phyloP scores from a whole-genome alignment of 2,113 vertebrate species.

The Dissostichus mawsoni region DNA sequence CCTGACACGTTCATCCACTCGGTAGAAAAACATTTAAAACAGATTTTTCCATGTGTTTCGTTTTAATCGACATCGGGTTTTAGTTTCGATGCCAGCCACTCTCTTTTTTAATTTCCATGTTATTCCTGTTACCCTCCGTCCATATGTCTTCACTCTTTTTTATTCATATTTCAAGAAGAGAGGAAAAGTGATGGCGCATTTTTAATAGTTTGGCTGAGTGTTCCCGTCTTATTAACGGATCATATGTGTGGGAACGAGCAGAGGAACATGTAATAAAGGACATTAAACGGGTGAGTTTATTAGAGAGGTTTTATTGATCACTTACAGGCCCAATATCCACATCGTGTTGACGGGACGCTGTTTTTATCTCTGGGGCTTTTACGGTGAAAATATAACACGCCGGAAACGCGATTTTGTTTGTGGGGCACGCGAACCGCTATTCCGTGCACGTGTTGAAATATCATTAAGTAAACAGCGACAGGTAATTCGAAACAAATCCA shows the following conservation, averaged over 20 bases:
- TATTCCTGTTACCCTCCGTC: slow-evolving; percentile 61
- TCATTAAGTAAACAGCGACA: not conserved
- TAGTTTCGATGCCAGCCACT: slow-evolving; percentile 50
- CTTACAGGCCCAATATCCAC: slow-evolving; percentile 8
- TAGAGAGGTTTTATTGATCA: not conserved
- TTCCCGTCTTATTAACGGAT: slow-evolving; percentile 48
- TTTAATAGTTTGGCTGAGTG: slow-evolving; percentile 71
- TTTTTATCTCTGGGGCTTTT: not conserved
- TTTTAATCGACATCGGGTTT: slow-evolving; percentile 67
- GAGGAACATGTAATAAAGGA: slow-evolving; percentile 28
- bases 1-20: slow-evolving; percentile 4
- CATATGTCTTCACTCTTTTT: slow-evolving; percentile 61
- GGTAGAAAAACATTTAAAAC: not conserved
- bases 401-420: not conserved
- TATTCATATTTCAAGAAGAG: slow-evolving; percentile 72
- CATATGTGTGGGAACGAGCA: slow-evolving; percentile 12
- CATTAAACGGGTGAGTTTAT: slow-evolving; percentile 28
- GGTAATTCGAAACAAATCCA: slow-evolving; percentile 39
- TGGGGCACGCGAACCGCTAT: no score
- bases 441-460: not conserved
- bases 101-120: slow-evolving; percentile 55
- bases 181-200: slow-evolving; percentile 44
- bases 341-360: no score
- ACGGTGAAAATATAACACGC: not conserved
- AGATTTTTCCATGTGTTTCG: slow-evolving; percentile 51